Percentiles rank a stretch among this genome's conserved stretches.
phyloP scores from a whole-genome alignment of 2,888 invertebrate species.

The Mesorhabditis spiculigera region DNA sequence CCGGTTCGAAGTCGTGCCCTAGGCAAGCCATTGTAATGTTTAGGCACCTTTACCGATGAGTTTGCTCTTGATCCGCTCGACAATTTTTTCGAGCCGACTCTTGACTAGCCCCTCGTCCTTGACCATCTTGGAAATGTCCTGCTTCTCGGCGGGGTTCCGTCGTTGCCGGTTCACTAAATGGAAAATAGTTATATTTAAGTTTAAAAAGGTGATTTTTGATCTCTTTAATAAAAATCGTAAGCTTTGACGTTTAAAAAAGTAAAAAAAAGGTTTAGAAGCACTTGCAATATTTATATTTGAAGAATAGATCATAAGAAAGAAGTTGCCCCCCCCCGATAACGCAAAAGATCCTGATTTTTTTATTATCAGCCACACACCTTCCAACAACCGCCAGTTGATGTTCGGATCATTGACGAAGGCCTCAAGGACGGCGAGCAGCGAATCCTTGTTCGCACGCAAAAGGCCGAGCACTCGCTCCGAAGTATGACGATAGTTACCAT shows the following conservation, averaged over 20 bases:
- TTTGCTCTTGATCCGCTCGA: conserved; percentile 46
- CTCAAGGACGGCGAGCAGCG: conserved; percentile 98
- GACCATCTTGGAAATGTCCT: conserved; percentile 15
- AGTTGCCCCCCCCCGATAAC: too few relatives aligned
- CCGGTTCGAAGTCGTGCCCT: conserved; percentile 38
- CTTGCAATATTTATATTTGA: too few relatives aligned
- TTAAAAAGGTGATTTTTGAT: too few relatives aligned
- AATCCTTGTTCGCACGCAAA: conserved; percentile 67
- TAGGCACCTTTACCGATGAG: conserved; percentile 29
- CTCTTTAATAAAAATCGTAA: too few relatives aligned
- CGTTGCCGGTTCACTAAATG: conserved; percentile 13
- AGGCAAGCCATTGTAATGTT: conserved; percentile 15
- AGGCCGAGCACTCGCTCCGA: conserved; percentile 92
- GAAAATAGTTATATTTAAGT: too few relatives aligned
- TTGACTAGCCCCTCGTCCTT: conserved; percentile 21
- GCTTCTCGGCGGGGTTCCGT: conserved; percentile 21
- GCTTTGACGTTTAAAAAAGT: too few relatives aligned
- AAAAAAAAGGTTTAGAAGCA: too few relatives aligned
- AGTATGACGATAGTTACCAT: conserved; percentile 91
- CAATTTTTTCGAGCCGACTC: conserved; percentile 25
- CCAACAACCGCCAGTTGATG: conserved; percentile 90
- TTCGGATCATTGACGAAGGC: conserved; percentile 99
- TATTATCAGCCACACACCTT: conserved; percentile 44
- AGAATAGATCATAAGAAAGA: not conserved
- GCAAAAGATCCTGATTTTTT: not conserved